Conservation (phyloP, 30 jellyfish, hydroid and myxozoan species). For the Hydra vulgaris region DNA sequence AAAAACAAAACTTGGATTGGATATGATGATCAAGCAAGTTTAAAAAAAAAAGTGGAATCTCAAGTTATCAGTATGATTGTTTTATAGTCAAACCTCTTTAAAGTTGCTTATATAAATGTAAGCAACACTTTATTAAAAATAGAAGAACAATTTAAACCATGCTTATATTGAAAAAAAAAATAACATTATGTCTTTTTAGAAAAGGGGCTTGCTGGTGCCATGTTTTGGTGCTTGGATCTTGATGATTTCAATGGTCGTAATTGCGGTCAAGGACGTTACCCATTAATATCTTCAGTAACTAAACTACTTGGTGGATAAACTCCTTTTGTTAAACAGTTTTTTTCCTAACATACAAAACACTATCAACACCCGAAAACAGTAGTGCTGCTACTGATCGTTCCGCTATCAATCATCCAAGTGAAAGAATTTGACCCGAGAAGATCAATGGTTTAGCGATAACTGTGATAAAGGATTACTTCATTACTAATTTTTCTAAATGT, state of each 20-base stretch:
- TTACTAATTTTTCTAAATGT: constrained; percentile 16
- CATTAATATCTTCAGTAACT: constrained; percentile 74
- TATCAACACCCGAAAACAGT: constrained; percentile 21
- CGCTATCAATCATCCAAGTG: constrained; percentile 14
- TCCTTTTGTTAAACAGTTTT: constrained; percentile 21
- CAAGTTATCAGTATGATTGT: constrained; percentile 6
- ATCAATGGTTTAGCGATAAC: constrained; percentile 27
- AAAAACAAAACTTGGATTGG: constrained; percentile 40
- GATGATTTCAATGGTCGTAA: constrained; percentile 55
- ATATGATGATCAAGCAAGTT: constrained; percentile 30
- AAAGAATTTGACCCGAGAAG: constrained; percentile 21
- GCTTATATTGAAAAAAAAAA: neutral
- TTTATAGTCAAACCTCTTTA: neutral
- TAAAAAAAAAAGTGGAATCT: constrained; percentile 23
- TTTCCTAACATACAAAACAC: constrained; percentile 1
- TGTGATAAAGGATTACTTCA: constrained; percentile 24
- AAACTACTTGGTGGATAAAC: constrained; percentile 46
- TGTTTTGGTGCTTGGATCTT: constrained; percentile 47
- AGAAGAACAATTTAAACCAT: neutral
- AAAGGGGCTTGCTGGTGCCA: constrained; percentile 40
- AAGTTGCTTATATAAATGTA: neutral
- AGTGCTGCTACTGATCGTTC: constrained; percentile 1
- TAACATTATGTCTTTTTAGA: neutral
- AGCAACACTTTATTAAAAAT: no score
- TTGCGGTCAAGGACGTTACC: constrained; percentile 87